Evolutionary conservation across 92 coral and sea anemone genomes (phyloP).

Genomic region (Virgularia gustaviana): DNA sequence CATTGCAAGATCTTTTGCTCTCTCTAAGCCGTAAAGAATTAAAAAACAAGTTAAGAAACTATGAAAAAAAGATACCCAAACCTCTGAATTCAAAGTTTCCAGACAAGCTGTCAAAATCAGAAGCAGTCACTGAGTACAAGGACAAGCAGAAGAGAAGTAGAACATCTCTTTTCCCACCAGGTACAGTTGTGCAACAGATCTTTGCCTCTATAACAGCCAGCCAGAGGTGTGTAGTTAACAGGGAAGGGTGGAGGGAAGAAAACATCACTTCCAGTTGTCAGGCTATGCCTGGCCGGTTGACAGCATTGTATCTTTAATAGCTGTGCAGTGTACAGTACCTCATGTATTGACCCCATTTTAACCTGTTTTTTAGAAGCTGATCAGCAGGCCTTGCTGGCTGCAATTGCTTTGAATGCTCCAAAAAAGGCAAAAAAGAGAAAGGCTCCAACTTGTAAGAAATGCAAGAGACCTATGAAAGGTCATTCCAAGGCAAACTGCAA

Average conservation of each 20-base stretch:
- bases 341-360: not conserved
- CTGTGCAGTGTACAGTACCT: not conserved
- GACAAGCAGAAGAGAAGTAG: no score
- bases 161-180: slow-evolving; percentile 4
- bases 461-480: not conserved
- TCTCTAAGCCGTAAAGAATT: no score
- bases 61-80: slow-evolving; percentile 25
- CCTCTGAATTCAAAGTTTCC: slow-evolving; percentile 33
- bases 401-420: not conserved
- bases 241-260: no score
- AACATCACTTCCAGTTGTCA: no score
- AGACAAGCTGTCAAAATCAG: not conserved
- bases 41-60: not conserved
- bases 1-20: no score
- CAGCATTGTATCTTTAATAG: no score
- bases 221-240: no score
- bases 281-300: no score
- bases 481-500: not conserved
- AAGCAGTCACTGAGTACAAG: slow-evolving; percentile 20
- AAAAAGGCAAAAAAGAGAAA: not conserved
- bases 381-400: not conserved
- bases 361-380: not conserved
- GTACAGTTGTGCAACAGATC: no score
- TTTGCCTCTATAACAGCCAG: no score
- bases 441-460: not conserved